These are phyloP conservation scores for Hymenochirus boettgeri DNA, from an alignment of 2,113 vertebrate genomes.

Conservation along the genomic window DNA sequence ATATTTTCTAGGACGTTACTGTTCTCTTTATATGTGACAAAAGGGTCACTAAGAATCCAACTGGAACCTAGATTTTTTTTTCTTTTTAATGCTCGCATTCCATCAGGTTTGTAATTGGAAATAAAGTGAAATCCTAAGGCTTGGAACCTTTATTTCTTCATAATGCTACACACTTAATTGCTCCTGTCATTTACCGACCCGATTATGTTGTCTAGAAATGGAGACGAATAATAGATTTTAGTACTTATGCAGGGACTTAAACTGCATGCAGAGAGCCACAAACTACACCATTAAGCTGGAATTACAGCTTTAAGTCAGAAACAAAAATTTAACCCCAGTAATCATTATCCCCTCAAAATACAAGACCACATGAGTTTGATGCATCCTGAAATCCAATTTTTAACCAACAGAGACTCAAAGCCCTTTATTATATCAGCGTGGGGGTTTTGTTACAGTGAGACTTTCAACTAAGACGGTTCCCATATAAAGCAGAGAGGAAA, in stretches of 20 bases:
- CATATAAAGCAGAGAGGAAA: background rate
- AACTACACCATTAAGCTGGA: constrained; percentile 50
- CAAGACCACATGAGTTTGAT: constrained; percentile 41
- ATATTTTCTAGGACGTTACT: constrained; percentile 19
- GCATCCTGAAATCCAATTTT: constrained; percentile 41
- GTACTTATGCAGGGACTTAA: constrained; percentile 54
- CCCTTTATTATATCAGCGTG: constrained; percentile 38
- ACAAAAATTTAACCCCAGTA: constrained; percentile 44
- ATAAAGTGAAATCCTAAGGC: constrained; percentile 48
- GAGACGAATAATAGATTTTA: constrained; percentile 52
- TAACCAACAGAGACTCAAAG: constrained; percentile 39
- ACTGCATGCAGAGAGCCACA: constrained; percentile 48
- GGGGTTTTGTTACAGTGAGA: constrained; percentile 36
- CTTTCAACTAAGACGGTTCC: background rate
- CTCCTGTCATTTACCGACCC: constrained; percentile 49
- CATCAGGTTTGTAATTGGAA: constrained; percentile 48
- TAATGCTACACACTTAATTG: constrained; percentile 49
- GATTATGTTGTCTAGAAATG: constrained; percentile 50
- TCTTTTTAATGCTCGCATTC: constrained; percentile 28
- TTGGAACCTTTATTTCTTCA: constrained; percentile 47
- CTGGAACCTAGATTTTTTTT: constrained; percentile 36
- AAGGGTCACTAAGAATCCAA: constrained; percentile 40
- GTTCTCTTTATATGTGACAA: constrained; percentile 34
- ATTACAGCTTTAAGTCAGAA: constrained; percentile 50
- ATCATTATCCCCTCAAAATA: constrained; percentile 26